Evolutionary conservation across 2,888 invertebrate genomes (phyloP).

Genomic region (Tiphia femorata): DNA sequence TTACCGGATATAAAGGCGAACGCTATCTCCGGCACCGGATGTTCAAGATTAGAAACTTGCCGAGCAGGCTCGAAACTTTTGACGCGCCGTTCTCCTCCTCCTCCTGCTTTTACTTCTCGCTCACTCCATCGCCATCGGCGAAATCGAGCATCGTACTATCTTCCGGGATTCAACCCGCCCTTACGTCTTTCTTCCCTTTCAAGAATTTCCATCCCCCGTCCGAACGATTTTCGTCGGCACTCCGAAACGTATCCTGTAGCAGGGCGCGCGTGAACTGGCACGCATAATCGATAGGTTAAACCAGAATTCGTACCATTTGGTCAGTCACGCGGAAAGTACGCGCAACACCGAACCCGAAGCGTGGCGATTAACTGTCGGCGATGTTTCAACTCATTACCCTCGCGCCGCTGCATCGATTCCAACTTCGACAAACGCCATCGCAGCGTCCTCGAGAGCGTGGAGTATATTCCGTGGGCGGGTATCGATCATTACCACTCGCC

Average conservation of each 20-base stretch:
- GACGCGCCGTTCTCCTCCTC: too few relatives aligned
- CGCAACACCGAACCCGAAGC: constrained; percentile 7
- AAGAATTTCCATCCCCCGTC: background rate
- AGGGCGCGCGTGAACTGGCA: background rate
- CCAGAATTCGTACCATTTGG: constrained; percentile 2
- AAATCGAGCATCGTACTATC: too few relatives aligned
- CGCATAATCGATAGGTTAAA: constrained; percentile 17
- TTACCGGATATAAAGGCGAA: background rate
- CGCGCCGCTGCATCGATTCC: background rate
- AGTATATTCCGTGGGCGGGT: too few relatives aligned
- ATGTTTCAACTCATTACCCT: constrained; percentile 23
- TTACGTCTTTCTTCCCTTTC: too few relatives aligned
- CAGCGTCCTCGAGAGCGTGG: too few relatives aligned
- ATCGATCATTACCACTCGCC: too few relatives aligned
- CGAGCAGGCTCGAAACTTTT: constrained; percentile 21
- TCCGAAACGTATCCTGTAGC: too few relatives aligned
- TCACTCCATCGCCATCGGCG: too few relatives aligned
- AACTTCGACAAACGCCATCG: background rate
- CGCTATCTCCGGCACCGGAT: constrained; percentile 11
- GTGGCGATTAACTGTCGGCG: constrained; percentile 27
- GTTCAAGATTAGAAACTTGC: constrained; percentile 26
- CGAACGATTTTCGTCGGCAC: constrained; percentile 1
- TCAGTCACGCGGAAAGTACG: constrained; percentile 17
- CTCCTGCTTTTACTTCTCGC: too few relatives aligned
- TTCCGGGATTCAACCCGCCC: too few relatives aligned